Evolutionary conservation across 2,888 invertebrate species (phyloP), one percentile per base, ranked within the genome.

Genomic region (Orthosia cruda): DNA sequence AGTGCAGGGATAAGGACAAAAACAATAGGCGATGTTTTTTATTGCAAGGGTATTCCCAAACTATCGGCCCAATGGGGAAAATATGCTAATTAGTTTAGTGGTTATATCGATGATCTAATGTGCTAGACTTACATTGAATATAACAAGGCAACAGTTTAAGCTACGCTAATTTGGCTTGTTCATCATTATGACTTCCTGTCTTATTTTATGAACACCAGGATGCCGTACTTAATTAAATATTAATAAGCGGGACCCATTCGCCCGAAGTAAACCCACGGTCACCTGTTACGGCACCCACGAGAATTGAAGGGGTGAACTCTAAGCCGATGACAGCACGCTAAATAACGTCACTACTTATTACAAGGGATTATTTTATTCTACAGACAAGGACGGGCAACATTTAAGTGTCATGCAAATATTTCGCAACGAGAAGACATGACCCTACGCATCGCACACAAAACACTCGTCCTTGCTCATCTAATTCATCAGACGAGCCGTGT

Each of bases 401-500:
- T 61, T 58, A 32, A 62, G 15, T 23, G 18, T 52, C 58, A 54
- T 66, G 49, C n/a, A 55, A 61, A 74, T 71, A 67, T 72, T 65
- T 58, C 16, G 26, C 26, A 40, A 16, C 32, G 13, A 40, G 20
- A 23, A 54, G 64, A 54, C 59, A 59, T 50, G 67, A 69, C 87
- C 86, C 87, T 86, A 77, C 26, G 73, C 59, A 55, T 52, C 45
- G 71, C 57, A 52, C 59, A 57, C 73, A 67, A 77, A 86, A 82
- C 61, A 62, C 62, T 74, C 57, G 83, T 83, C 87, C 87, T 87
- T 85, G 73, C 65, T 73, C 77, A 66, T 71, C 68, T 47, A 63
- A 82, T 74, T 77, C 74, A 77, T 75, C 61, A 77, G 65, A 61
- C 23, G 23, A 55, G 66, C 67, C 23, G 57, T 55, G 76, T 77